These are phyloP conservation scores for Lagria hirta DNA, from an alignment of 2,888 invertebrate species.

Conservation along the genomic window DNA sequence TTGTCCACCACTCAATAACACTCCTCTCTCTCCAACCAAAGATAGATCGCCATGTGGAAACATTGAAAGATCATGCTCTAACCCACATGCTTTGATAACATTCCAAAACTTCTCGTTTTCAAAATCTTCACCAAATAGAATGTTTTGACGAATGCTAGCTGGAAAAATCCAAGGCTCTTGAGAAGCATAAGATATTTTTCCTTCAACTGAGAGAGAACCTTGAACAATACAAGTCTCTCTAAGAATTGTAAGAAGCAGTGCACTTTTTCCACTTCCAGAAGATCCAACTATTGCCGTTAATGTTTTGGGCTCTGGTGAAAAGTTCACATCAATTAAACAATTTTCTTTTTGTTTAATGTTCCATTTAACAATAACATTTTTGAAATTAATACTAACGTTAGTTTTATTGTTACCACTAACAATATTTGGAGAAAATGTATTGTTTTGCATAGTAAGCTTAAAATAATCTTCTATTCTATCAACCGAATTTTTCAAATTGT, in stretches of 20 bases:
- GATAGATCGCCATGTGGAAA: constrained; percentile 79
- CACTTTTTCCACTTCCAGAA: constrained; percentile 65
- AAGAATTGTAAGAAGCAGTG: constrained; percentile 59
- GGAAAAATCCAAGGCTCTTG: constrained; percentile 85
- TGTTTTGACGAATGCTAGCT: constrained; percentile 84
- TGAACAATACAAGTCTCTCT: constrained; percentile 68
- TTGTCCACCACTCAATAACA: constrained; percentile 76
- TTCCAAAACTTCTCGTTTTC: constrained; percentile 66
- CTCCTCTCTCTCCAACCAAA: constrained; percentile 73
- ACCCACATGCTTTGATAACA: constrained; percentile 68
- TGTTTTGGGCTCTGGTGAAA: too few species aligned
- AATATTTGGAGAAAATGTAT: too few species aligned
- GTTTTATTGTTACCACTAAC: too few species aligned
- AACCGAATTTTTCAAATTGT: too few species aligned
- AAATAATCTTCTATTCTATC: too few species aligned
- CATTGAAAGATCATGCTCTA: constrained; percentile 69
- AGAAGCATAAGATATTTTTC: constrained; percentile 73
- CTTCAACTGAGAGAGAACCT: constrained; percentile 67
- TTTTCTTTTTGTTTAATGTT: too few species aligned
- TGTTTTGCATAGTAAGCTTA: too few species aligned
- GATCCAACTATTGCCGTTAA: constrained; percentile 61
- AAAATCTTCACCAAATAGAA: constrained; percentile 80
- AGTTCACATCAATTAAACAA: too few species aligned
- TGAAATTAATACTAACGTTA: too few species aligned
- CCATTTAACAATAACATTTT: too few species aligned